phyloP scores from a whole-genome alignment of 2,113 vertebrate species.

The Struthio camelus region DNA sequence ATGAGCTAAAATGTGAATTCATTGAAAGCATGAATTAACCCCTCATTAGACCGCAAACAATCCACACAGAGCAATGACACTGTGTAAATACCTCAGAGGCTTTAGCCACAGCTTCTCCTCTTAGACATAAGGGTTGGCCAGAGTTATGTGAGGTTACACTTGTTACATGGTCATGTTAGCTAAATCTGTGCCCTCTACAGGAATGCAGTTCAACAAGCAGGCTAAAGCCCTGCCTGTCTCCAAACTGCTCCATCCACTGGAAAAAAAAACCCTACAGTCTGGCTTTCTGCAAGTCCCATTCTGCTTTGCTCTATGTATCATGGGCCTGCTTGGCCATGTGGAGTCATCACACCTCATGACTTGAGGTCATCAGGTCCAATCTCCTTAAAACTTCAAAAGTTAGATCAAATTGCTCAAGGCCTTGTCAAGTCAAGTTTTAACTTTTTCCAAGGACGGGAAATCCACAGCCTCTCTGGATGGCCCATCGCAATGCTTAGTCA shows the following conservation, averaged over 20 bases:
- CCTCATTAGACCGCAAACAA: background rate
- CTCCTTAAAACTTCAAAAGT: background rate
- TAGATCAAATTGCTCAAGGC: background rate
- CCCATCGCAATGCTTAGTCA: background rate
- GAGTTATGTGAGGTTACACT: background rate
- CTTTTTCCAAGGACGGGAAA: background rate
- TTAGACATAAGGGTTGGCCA: background rate
- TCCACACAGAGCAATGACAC: too few relatives aligned
- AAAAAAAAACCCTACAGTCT: background rate
- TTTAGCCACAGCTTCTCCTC: background rate
- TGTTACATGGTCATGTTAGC: background rate
- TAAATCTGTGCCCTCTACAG: background rate
- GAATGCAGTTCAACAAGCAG: conserved; percentile 2
- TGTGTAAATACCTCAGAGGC: background rate
- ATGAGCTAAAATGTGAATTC: background rate
- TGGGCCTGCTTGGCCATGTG: background rate
- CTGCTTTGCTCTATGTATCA: background rate
- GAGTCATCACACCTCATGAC: background rate
- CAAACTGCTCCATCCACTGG: background rate
- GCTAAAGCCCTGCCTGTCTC: background rate
- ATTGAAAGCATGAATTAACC: background rate
- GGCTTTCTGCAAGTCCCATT: background rate
- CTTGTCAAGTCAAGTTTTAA: background rate
- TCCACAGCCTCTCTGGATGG: background rate
- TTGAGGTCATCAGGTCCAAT: background rate